Base-by-base conservation (phyloP, 2,888 invertebrate species). In the Mesorhabditis sp. region DNA sequence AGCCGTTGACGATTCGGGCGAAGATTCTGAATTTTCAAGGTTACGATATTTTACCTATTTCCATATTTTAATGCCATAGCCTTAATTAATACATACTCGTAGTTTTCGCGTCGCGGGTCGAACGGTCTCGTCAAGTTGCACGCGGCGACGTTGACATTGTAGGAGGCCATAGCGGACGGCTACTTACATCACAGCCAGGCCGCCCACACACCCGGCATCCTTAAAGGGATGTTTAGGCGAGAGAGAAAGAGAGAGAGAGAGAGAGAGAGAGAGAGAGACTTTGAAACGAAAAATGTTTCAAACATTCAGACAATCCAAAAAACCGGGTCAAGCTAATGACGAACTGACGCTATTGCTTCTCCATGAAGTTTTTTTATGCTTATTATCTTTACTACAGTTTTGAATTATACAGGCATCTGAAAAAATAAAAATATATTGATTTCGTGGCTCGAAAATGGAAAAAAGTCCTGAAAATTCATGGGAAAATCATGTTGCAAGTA, bases 1-100 rank as follows among this genome's bases (percentile, higher is more conserved):
- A 80, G 28, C 83, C 82, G 62, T 80, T 81, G 43, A 83, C 65
- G 10, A 82, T 58, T 28, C 74, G 69, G 10, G 75, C 72, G 74
- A 80, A 78, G 5, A 66, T 45, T 45, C 78, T 78, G 72, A 13
- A 74, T 1, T 28, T 28, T 28, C 1, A 1, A 28, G 28, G n/a
- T n/a, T n/a, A n/a, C n/a, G n/a, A n/a, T n/a, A n/a, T n/a, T n/a
- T n/a, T n/a, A n/a, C n/a, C n/a, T n/a, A n/a, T n/a, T n/a, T n/a
- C n/a, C n/a, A n/a, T n/a, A n/a, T n/a, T 28, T 28, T 1, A 28
- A 1, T 28, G 1, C 28, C 28, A 2, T 28, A 28, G 2, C 28
- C 28, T 1, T 28, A 28, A 28, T 28, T 28, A 28, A 2, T 28
- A 2, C 58, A 13, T 50, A 50, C 58, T 50, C 58, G 2, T 50